Evolutionary conservation across 2,113 vertebrate genomes (phyloP), one percentile per base, ranked within the genome.

Genomic region (Boleophthalmus pectinirostris): DNA sequence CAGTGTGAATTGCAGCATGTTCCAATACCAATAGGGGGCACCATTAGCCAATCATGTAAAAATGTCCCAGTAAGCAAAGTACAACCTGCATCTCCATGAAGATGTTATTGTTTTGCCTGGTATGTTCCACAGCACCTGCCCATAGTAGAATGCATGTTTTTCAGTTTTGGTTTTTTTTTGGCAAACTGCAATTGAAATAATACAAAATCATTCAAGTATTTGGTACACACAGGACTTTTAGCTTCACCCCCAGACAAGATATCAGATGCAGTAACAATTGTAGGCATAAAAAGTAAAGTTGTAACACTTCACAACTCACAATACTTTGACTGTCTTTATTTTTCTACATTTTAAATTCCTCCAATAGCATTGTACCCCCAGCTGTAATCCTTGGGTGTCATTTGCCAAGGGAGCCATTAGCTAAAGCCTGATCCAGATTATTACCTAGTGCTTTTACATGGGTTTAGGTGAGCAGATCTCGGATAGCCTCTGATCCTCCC

Each of bases 371-470:
- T 33, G 58, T 18, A 18, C 57, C 38, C 2, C 3, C 29, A n/a
- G 58, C 29, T n/a, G 18, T 38, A 38, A 64, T 43, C 20, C 61
- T 1, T 13, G 29, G 61, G 33, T 43, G 33, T 64, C 61, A 38
- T 64, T 64, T 64, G 33, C 61, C 35, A 13, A 43, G 29, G 15
- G 14, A 33, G 25, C 24, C 11, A 38, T 64, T 38, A 20, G 18
- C 38, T 20, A 38, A 38, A 64, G 33, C 3, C 84, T 94, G 51
- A 94, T 96, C 74, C 93, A 94, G 84, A 94, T 90, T 0, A 94
- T 85, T 0, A 35, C 63, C 64, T 47, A 33, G 38, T 69, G 24
- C 25, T 56, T 46, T 74, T 70, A 76, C 29, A 71, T 20, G 33
- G 33, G 29, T 12, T 77, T 70, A 69, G 64, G 29, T 20, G 47